Evolutionary conservation across 2,113 vertebrate species (phyloP).

Genomic region (Himantopus leucocephalus): DNA sequence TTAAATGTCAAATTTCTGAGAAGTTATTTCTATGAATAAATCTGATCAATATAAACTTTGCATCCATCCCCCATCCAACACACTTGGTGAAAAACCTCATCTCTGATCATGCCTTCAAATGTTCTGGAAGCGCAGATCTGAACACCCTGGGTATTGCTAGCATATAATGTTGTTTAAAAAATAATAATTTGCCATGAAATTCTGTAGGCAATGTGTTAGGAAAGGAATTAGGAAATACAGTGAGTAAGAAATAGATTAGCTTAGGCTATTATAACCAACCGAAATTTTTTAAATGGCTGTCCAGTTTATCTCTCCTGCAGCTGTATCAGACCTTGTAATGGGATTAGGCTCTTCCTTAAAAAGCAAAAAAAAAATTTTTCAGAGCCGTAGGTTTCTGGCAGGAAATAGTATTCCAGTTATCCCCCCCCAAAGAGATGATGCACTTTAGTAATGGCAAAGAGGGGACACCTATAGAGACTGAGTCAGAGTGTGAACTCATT

Average conservation of each 20-base stretch:
- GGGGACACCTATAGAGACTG: neutral
- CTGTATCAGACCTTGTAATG: slow-evolving; percentile 65
- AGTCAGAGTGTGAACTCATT: neutral
- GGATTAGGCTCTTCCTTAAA: slow-evolving; percentile 53
- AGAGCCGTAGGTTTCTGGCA: neutral
- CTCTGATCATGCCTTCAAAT: neutral
- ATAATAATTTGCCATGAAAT: slow-evolving; percentile 55
- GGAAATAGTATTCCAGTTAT: neutral
- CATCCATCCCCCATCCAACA: neutral
- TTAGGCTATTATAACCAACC: slow-evolving; percentile 58
- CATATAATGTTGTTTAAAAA: slow-evolving; percentile 8
- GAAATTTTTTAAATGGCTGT: slow-evolving; percentile 53
- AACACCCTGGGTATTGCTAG: neutral
- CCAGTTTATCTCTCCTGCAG: slow-evolving; percentile 65
- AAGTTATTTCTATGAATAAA: neutral
- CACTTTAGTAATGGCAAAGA: neutral
- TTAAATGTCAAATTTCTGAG: neutral
- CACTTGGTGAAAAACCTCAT: neutral
- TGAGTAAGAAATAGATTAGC: slow-evolving; percentile 62
- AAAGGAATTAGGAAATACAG: slow-evolving; percentile 57
- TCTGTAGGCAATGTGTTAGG: slow-evolving; percentile 35
- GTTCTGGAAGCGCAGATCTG: slow-evolving; percentile 14
- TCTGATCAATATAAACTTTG: neutral
- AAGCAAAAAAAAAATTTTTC: neutral
- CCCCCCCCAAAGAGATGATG: neutral